Evolutionary conservation across 1,140 invertebrate species (phyloP).

Genomic region (Drosophila aff.): DNA sequence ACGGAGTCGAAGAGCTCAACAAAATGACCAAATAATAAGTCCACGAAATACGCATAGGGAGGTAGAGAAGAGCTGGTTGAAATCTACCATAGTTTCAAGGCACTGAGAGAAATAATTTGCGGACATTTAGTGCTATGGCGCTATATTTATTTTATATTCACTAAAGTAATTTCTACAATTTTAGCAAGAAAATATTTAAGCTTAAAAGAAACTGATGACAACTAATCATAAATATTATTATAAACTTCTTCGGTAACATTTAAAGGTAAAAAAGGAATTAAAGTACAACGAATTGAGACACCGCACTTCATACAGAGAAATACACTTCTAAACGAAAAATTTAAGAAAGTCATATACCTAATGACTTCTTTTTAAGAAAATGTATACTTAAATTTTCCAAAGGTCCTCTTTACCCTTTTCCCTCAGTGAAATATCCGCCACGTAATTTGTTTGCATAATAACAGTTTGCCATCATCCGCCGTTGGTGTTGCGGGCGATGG

Average conservation of each 20-base stretch:
- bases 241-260: no score
- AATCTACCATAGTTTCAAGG: background rate
- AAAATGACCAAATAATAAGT: constrained; percentile 75
- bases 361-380: background rate
- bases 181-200: no score
- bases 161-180: no score
- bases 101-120: constrained; percentile 20
- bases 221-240: no score
- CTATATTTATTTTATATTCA: no score
- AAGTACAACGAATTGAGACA: no score
- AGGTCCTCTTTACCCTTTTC: background rate
- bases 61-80: background rate
- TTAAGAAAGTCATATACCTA: background rate
- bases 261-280: no score
- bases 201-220: no score
- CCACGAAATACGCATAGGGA: constrained; percentile 45
- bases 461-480: constrained; percentile 65
- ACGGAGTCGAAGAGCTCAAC: constrained; percentile 35
- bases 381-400: accelerated
- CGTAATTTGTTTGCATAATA: constrained; percentile 83
- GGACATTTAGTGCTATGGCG: no score
- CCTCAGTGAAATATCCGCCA: constrained; percentile 55
- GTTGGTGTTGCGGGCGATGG: constrained; percentile 45
- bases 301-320: no score
- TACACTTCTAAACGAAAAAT: background rate